These are phyloP conservation scores for Helleia helle DNA, from an alignment of 2,888 invertebrate species.

Conservation along the genomic window DNA sequence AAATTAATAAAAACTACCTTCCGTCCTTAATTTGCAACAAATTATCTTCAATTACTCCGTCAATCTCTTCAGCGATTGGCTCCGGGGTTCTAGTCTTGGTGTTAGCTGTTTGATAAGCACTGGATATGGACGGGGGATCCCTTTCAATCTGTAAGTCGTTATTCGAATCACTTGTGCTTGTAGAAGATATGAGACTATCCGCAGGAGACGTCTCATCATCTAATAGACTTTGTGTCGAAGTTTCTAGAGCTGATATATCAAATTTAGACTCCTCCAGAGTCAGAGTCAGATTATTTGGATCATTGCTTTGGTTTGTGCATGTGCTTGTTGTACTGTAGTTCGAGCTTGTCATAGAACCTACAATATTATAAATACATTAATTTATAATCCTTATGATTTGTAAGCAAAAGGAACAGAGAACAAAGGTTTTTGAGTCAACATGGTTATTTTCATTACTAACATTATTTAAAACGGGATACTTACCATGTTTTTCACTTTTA, in stretches of 20 bases:
- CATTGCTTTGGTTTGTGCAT: slow-evolving; percentile 61
- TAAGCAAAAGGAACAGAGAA: too few relatives aligned
- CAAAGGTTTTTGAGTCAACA: too few relatives aligned
- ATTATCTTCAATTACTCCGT: slow-evolving; percentile 48
- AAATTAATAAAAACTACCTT: slow-evolving; percentile 28
- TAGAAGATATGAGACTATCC: slow-evolving; percentile 80
- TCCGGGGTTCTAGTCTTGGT: slow-evolving; percentile 70
- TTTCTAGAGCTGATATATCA: slow-evolving; percentile 80
- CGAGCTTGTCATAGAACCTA: slow-evolving; percentile 69
- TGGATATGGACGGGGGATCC: slow-evolving; percentile 56
- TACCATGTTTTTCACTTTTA: too few relatives aligned
- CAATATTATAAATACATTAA: too few relatives aligned
- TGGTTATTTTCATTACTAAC: too few relatives aligned
- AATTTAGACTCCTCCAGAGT: slow-evolving; percentile 84
- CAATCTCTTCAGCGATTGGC: slow-evolving; percentile 36
- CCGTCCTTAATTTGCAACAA: slow-evolving; percentile 44
- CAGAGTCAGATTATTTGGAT: slow-evolving; percentile 72
- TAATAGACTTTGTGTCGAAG: slow-evolving; percentile 79
- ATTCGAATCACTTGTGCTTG: slow-evolving; percentile 77
- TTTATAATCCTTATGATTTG: too few relatives aligned
- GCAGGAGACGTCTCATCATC: slow-evolving; percentile 90
- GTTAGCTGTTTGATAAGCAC: slow-evolving; percentile 65
- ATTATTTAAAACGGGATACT: too few relatives aligned
- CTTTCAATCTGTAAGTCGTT: slow-evolving; percentile 65
- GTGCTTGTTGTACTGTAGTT: slow-evolving; percentile 69